phyloP scores from a whole-genome alignment of 2,797 vertebrate genomes.

The Galaxias olidus region DNA sequence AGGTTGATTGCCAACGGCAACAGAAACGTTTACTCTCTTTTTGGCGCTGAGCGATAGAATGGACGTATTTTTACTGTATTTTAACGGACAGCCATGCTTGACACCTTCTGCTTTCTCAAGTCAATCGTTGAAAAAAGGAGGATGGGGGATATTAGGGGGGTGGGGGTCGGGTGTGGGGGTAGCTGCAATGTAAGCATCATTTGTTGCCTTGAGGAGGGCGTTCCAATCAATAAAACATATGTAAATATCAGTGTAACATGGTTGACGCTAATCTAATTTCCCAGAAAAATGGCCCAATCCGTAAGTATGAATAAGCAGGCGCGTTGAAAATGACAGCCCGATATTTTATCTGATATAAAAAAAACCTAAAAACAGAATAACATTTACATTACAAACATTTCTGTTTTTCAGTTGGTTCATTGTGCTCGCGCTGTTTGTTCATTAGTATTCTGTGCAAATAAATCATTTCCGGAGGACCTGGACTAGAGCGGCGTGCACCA shows the following conservation, averaged over 20 bases:
- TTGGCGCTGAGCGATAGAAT: too few relatives aligned
- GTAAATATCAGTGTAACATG: background rate
- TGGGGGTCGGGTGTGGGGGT: background rate
- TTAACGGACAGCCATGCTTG: too few relatives aligned
- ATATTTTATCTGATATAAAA: background rate
- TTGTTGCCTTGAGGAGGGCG: background rate
- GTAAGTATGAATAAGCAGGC: background rate
- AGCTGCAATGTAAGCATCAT: background rate
- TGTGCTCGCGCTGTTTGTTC: background rate
- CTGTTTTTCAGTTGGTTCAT: background rate
- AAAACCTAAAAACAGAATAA: background rate
- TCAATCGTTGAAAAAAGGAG: too few relatives aligned
- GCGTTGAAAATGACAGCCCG: background rate
- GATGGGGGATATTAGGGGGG: background rate
- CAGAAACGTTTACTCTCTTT: too few relatives aligned
- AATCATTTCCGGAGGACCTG: background rate
- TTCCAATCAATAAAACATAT: background rate
- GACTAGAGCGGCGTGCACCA: background rate
- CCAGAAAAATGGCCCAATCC: background rate
- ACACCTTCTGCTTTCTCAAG: too few relatives aligned
- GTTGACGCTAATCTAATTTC: slow-evolving; percentile 4
- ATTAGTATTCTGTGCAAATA: background rate
- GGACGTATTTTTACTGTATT: too few relatives aligned
- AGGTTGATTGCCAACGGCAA: too few relatives aligned
- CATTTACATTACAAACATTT: background rate